Base-by-base conservation (phyloP, 1,140 invertebrate species). In the Euwallacea fornicatus region DNA sequence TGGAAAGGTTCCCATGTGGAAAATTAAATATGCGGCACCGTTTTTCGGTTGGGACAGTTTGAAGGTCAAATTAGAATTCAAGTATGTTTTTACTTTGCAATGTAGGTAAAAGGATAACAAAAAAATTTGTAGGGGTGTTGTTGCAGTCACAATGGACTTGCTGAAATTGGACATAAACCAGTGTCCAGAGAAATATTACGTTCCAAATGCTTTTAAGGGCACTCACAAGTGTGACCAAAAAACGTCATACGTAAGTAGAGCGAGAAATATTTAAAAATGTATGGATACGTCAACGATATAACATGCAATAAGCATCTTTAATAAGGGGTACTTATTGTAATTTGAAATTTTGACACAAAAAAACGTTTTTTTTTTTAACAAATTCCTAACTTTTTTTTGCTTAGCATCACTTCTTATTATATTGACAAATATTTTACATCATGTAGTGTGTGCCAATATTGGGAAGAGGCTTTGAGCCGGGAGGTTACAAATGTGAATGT, bases 401-500 rank as follows among this genome's bases (percentile, higher is more conserved):
- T 50, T 50, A 11, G 13, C 54, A 16, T 8, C 46, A 8, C 7
- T 41, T 69, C 21, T 33, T 33, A 33, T 33, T 33, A 33, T 33
- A 33, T 33, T 33, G 21, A 33, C 1, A 33, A 33, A 33, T 33
- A 33, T 33, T 33, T 33, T 1, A 33, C 4, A 33, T 33, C 1
- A 33, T 87, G 43, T 83, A 98, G 95, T 99, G 97, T 82, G 93
- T 97, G 16, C 95, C 96, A 10, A 93, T 98, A 71, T 87, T 93
- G 75, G 95, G 96, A 11, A 87, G 95, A 80, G 93, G 93, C 56
- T 97, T 94, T 81, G 90, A 95, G 73, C 89, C 89, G 10, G 96
- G 96, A 61, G 95, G 95, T n/a, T 99, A 99, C 84, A 98, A 99
- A 84, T 99, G 97, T 82, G 96, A 98, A 81, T 99, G 97, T 80